Conservation (phyloP, 2,888 invertebrate genomes). For the Drosophila seclusa region DNA sequence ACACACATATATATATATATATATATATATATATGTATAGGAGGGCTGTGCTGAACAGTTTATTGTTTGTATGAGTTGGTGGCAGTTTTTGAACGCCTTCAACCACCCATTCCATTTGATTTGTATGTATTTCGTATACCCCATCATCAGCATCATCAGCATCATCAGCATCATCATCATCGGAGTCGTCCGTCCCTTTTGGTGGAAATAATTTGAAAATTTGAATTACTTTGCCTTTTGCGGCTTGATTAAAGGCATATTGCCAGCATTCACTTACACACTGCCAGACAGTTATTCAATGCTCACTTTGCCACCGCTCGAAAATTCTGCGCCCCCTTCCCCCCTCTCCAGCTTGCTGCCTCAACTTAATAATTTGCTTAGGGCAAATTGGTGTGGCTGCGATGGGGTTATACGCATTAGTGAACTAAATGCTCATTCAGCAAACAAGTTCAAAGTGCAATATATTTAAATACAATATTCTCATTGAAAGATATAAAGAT, state of each 20-base stretch:
- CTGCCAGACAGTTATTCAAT: slow-evolving; percentile 5
- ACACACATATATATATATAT: neutral
- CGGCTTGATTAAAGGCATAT: slow-evolving; percentile 73
- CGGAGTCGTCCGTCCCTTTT: slow-evolving; percentile 39
- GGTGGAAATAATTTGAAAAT: slow-evolving; percentile 79
- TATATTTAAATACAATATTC: neutral
- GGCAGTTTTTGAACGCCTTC: slow-evolving; percentile 20
- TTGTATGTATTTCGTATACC: slow-evolving; percentile 19
- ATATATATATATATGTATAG: neutral
- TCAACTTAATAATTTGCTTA: neutral
- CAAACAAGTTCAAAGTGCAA: neutral
- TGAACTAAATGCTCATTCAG: neutral
- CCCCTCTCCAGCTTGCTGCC: neutral
- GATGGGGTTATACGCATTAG: slow-evolving; percentile 4
- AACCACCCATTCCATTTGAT: slow-evolving; percentile 21
- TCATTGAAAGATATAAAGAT: neutral
- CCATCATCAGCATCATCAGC: slow-evolving; percentile 33
- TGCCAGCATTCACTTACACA: slow-evolving; percentile 16
- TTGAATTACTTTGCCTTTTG: slow-evolving; percentile 68
- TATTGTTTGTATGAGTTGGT: slow-evolving; percentile 39
- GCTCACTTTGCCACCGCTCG: neutral
- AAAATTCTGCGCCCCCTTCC: neutral
- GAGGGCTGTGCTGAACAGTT: slow-evolving; percentile 21
- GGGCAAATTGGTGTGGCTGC: neutral
- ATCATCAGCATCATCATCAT: slow-evolving; percentile 12